phyloP scores from a whole-genome alignment of 2,113 vertebrate genomes.

The Hydrolagus affinis region DNA sequence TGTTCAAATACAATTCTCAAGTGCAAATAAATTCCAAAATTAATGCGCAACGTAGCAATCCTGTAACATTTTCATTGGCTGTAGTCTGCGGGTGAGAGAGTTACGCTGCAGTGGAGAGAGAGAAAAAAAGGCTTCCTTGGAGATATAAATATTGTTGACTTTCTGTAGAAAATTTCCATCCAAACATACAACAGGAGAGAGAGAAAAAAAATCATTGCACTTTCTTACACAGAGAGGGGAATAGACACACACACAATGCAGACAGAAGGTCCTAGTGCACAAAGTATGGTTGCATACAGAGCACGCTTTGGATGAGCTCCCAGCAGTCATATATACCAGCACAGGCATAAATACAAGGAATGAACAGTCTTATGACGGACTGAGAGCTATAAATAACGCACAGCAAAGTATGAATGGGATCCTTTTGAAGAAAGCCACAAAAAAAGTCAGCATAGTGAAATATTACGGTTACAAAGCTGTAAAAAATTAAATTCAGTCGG shows the following conservation, averaged over 20 bases:
- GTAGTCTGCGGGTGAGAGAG: conserved; percentile 43
- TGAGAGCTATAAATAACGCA: conserved; percentile 25
- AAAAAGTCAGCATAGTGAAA: conserved; percentile 52
- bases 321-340: conserved; percentile 52
- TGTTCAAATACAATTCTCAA: conserved; percentile 89
- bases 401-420: conserved; percentile 27
- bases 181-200: conserved; percentile 56
- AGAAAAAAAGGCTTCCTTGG: conserved; percentile 49
- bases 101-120: conserved; percentile 36
- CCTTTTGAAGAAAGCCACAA: conserved; percentile 34
- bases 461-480: conserved; percentile 49
- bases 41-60: conserved; percentile 38
- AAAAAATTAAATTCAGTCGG: conserved; percentile 40
- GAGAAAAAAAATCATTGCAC: conserved; percentile 72
- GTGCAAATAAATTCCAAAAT: conserved; percentile 82
- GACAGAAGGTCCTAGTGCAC: conserved; percentile 64
- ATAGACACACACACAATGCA: conserved; percentile 56
- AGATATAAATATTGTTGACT: conserved; percentile 64
- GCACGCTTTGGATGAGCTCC: conserved; percentile 70
- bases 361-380: conserved; percentile 25
- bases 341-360: conserved; percentile 24
- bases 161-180: conserved; percentile 56
- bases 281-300: conserved; percentile 47
- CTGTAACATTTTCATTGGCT: conserved; percentile 33
- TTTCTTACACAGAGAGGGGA: conserved; percentile 40